A percentile compares a stretch with the other conserved stretches of the same genome.
These are phyloP conservation scores for Lagocephalus sceleratus DNA, from an alignment of 2,797 vertebrate genomes.

Conservation along the genomic window DNA sequence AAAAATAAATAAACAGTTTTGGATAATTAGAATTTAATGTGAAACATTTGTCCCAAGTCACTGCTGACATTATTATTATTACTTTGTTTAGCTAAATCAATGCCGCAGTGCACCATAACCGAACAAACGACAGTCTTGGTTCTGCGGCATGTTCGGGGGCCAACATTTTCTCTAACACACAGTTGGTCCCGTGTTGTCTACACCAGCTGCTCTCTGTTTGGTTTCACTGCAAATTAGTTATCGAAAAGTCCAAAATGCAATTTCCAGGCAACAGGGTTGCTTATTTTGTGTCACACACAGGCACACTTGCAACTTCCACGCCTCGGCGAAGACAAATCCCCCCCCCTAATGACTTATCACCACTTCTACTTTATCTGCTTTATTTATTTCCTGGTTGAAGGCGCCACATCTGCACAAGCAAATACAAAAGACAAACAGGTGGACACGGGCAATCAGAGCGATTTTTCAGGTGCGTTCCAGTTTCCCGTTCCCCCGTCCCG, in stretches of 20 bases:
- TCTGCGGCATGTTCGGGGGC: no score
- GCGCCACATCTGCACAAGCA: slow-evolving; percentile 4
- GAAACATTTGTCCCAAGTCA: no score
- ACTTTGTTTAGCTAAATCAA: not conserved
- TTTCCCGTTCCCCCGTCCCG: slow-evolving; percentile 48
- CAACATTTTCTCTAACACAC: not conserved
- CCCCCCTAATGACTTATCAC: slow-evolving; percentile 34
- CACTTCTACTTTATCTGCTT: slow-evolving; percentile 18
- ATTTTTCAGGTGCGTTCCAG: slow-evolving; percentile 43
- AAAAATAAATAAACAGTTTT: no score
- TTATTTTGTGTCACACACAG: slow-evolving; percentile 5
- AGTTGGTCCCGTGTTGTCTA: not conserved
- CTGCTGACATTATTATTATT: no score
- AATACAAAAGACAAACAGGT: slow-evolving; percentile 6
- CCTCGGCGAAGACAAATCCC: slow-evolving; percentile 15
- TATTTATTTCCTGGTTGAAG: slow-evolving; percentile 23
- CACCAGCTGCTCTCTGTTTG: not conserved
- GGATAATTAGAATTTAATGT: no score
- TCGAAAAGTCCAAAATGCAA: not conserved
- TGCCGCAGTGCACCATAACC: not conserved
- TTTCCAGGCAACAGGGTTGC: not conserved
- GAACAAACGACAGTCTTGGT: no score
- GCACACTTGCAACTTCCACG: slow-evolving; percentile 1
- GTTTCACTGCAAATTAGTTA: not conserved
- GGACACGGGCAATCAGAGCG: slow-evolving; percentile 13